Base-by-base conservation (phyloP, 2,797 vertebrate species). In the Sus cebifrons region DNA sequence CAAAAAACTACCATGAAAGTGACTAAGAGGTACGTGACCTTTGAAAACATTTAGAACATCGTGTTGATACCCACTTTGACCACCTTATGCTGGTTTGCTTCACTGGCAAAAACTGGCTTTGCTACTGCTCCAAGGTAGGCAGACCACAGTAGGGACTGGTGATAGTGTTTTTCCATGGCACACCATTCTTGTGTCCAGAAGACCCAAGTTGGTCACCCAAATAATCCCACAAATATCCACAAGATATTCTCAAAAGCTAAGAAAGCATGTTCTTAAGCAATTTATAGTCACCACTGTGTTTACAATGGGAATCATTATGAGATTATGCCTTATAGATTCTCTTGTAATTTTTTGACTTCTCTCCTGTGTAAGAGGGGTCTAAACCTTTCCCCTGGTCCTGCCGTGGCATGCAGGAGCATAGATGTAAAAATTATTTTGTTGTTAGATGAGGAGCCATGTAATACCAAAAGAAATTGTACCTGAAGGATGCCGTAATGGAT, bases 261-360 rank as follows among this genome's bases (percentile, higher is more conserved):
- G 23, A 40, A 64, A 71, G 3, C 11, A 1, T 15, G 14, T 11
- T 17, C 9, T 64, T 54, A 36, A 49, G 11, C 12, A 36, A 12
- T 29, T 14, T 70, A 36, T 29, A 29, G 4, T 36, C 49, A 52
- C 20, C 11, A 11, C 6, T 77, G 27, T 17, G 4, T 36, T 71
- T 64, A 16, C 27, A 23, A 14, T 27, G 62, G 29, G 29, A 12
- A 92, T 67, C 91, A 4, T 13, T 62, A 6, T 7, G 25, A 84
- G 29, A 68, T 8, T 52, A 67, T 81, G 58, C n/a, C 17, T 86
- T 64, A 67, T 1, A 64, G 32, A 40, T 49, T 60, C 3, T 13
- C 16, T 17, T 92, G 44, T 67, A 52, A n/a, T 73, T 62, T 95
- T 94, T 54, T 54, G 40, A 67, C 27, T 68, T 93, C 13, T 49